Percentiles rank a stretch among this genome's conserved stretches.
Evolutionary conservation across 1,140 invertebrate genomes (phyloP).

Genomic region (Cotesia chilonis): DNA sequence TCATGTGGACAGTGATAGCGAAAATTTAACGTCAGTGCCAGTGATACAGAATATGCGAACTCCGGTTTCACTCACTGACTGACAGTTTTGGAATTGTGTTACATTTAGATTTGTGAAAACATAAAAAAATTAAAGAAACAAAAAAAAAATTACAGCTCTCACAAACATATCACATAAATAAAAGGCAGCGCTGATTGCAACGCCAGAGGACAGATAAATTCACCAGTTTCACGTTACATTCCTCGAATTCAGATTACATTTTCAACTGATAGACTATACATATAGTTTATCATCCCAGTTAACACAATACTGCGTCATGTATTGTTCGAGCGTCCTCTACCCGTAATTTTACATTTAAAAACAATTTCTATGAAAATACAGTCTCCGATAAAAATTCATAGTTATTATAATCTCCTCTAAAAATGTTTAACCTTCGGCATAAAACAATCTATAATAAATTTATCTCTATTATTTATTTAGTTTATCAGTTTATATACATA

Average conservation of each 20-base stretch:
- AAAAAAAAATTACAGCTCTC: constrained; percentile 2
- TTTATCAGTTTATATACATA: too few relatives aligned
- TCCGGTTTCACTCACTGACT: constrained; percentile 12
- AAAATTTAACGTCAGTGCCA: constrained; percentile 17
- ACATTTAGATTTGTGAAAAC: not conserved
- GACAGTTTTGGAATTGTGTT: constrained; percentile 22
- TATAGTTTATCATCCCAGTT: not conserved
- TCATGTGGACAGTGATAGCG: constrained; percentile 38
- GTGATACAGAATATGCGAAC: constrained; percentile 10
- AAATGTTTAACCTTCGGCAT: too few relatives aligned
- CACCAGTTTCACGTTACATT: not conserved
- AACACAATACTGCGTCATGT: not conserved
- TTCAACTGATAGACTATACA: constrained; percentile 1
- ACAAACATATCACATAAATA: constrained; percentile 11
- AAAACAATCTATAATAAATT: too few relatives aligned
- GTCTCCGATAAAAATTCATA: too few relatives aligned
- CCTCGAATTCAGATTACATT: constrained; percentile 12
- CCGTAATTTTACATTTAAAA: too few relatives aligned
- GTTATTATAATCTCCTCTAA: too few relatives aligned
- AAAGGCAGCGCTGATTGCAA: constrained; percentile 12
- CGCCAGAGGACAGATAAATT: not conserved
- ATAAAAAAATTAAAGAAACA: constrained; percentile 1
- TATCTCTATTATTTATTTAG: too few relatives aligned
- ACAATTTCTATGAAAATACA: too few relatives aligned
- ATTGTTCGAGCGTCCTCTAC: too few relatives aligned